Evolutionary conservation across 1,140 invertebrate genomes (phyloP).

Genomic region (Nasonia giraulti): DNA sequence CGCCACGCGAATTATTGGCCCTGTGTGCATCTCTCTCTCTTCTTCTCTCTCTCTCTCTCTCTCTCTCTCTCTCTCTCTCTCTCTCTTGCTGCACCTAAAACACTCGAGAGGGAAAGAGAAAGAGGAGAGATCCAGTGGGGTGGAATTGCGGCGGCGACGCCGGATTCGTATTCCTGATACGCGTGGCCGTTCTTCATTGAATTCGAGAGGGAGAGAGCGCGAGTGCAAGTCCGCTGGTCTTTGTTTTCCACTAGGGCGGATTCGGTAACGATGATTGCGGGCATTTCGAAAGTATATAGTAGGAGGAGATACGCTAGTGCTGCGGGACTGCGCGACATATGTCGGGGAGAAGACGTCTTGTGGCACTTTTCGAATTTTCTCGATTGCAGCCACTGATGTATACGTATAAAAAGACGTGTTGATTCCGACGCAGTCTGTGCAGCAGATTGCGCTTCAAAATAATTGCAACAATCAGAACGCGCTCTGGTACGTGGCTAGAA

Average conservation of each 20-base stretch:
- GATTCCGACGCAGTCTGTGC: not conserved
- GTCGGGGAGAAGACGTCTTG: too few relatives aligned
- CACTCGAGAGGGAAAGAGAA: not conserved
- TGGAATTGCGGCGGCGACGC: slow-evolving; percentile 17
- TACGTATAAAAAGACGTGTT: not conserved
- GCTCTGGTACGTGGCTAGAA: not conserved
- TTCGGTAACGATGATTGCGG: slow-evolving; percentile 36
- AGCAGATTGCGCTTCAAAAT: not conserved
- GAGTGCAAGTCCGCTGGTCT: slow-evolving; percentile 10
- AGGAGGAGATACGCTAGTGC: not conserved
- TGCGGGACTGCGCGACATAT: not conserved
- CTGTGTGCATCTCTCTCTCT: not conserved
- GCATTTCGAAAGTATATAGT: not conserved
- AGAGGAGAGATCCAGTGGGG: not conserved
- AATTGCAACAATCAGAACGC: not conserved
- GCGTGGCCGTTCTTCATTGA: slow-evolving; percentile 30
- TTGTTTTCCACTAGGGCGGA: slow-evolving; percentile 34
- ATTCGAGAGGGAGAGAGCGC: not conserved
- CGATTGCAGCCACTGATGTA: too few relatives aligned
- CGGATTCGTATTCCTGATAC: slow-evolving; percentile 45
- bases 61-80: not conserved
- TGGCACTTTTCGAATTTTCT: too few relatives aligned
- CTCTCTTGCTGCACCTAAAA: not conserved
- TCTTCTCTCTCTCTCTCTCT: too few relatives aligned
- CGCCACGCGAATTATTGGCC: slow-evolving; percentile 35